phyloP scores from a whole-genome alignment of 2,888 invertebrate genomes.

The Deilephila porcellus region DNA sequence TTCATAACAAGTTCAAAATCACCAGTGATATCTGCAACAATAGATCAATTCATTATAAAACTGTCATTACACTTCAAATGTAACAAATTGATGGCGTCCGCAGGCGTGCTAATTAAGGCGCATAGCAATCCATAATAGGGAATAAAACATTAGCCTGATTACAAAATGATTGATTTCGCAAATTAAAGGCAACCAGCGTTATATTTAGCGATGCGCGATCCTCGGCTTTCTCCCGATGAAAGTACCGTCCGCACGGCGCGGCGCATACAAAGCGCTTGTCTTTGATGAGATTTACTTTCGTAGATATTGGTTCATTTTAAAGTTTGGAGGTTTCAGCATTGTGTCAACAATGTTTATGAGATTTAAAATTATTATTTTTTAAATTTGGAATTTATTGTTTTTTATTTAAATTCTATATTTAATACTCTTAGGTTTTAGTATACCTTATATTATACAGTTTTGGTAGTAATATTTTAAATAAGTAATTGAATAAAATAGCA shows the following conservation, averaged over 20 bases:
- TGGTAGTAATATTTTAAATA: too few relatives aligned
- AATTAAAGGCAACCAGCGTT: not conserved
- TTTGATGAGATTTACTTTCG: slow-evolving; percentile 17
- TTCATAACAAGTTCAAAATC: not conserved
- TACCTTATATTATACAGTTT: too few relatives aligned
- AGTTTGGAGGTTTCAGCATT: not conserved
- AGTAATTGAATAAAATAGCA: too few relatives aligned
- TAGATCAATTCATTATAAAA: not conserved
- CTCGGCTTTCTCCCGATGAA: slow-evolving; percentile 20
- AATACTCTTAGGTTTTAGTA: too few relatives aligned
- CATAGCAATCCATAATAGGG: not conserved
- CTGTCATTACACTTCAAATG: not conserved
- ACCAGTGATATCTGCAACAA: not conserved
- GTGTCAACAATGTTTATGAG: too few relatives aligned
- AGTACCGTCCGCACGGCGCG: not conserved
- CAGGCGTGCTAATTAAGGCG: slow-evolving; percentile 1
- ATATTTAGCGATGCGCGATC: not conserved
- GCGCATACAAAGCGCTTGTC: not conserved
- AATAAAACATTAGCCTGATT: slow-evolving; percentile 2
- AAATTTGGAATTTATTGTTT: too few relatives aligned
- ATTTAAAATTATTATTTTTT: too few relatives aligned
- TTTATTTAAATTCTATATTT: too few relatives aligned
- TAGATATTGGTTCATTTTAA: not conserved
- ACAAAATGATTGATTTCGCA: not conserved
- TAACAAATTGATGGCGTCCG: not conserved